Conservation (phyloP, 2,888 invertebrate species). For the Lordiphosa fenestrarum region DNA sequence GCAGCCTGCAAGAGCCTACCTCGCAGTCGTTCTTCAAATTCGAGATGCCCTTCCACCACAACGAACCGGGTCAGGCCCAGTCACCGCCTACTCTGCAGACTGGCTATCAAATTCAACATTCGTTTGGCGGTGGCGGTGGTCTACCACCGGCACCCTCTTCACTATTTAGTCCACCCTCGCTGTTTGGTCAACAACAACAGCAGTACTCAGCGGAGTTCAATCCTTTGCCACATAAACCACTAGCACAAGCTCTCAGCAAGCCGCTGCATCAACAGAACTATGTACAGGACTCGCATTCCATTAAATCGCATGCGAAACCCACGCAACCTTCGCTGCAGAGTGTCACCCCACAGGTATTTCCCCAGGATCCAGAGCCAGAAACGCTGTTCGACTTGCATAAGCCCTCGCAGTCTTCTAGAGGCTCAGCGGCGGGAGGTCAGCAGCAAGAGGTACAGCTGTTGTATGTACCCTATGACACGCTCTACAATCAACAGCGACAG, state of each 20-base stretch:
- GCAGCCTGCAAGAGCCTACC: constrained; percentile 73
- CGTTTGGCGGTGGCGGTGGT: constrained; percentile 61
- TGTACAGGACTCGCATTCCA: constrained; percentile 69
- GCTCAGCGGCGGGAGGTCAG: constrained; percentile 38
- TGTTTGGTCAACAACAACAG: constrained; percentile 72
- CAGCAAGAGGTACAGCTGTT: constrained; percentile 88
- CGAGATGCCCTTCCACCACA: constrained; percentile 77
- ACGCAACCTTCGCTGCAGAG: constrained; percentile 67
- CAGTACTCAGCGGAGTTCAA: constrained; percentile 74
- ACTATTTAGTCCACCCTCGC: constrained; percentile 71
- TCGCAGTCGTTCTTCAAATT: constrained; percentile 80
- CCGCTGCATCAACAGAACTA: constrained; percentile 76
- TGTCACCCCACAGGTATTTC: constrained; percentile 71
- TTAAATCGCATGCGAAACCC: constrained; percentile 70
- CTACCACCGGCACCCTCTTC: constrained; percentile 65
- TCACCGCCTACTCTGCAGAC: constrained; percentile 76
- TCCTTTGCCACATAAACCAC: constrained; percentile 63
- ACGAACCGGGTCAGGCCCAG: constrained; percentile 44
- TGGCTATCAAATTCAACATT: constrained; percentile 79
- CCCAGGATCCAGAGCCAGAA: constrained; percentile 62
- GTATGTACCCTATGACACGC: constrained; percentile 90
- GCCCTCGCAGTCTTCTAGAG: constrained; percentile 37
- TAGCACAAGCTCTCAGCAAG: constrained; percentile 65
- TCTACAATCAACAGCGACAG: constrained; percentile 81
- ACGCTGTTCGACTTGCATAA: constrained; percentile 62